Conservation (phyloP, 2,113 vertebrate genomes). For the Eptatretus burgeri region DNA sequence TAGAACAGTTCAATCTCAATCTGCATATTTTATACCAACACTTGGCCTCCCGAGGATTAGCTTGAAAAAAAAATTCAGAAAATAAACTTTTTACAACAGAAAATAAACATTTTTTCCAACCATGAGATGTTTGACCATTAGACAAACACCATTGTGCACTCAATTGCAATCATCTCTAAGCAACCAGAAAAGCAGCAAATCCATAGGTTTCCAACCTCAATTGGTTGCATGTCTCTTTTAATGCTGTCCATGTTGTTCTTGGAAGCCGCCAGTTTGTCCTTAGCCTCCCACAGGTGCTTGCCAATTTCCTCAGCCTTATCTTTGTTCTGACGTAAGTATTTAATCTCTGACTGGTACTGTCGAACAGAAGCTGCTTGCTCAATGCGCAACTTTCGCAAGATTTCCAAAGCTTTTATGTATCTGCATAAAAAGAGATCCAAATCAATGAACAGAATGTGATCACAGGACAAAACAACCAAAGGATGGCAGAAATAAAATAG, state of each 20-base stretch:
- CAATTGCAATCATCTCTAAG: no score
- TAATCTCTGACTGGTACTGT: constrained; percentile 48
- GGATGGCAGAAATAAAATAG: background rate
- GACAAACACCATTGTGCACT: no score
- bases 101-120: no score
- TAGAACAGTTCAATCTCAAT: no score
- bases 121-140: no score
- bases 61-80: background rate
- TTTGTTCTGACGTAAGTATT: constrained; percentile 68
- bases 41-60: background rate
- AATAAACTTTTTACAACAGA: no score
- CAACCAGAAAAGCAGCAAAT: no score
- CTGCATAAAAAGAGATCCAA: constrained; percentile 17
- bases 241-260: constrained; percentile 41
- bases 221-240: constrained; percentile 44
- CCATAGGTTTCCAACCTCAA: constrained; percentile 27
- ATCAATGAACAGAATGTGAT: constrained; percentile 9
- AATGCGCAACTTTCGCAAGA: constrained; percentile 41
- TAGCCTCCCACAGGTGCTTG: constrained; percentile 31
- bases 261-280: constrained; percentile 43
- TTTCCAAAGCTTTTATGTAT: constrained; percentile 87
- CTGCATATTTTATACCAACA: background rate
- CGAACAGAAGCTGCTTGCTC: constrained; percentile 36
- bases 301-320: constrained; percentile 61
- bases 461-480: no score